phyloP scores from a whole-genome alignment of 1,140 invertebrate genomes.

The Bemisia tabaci region DNA sequence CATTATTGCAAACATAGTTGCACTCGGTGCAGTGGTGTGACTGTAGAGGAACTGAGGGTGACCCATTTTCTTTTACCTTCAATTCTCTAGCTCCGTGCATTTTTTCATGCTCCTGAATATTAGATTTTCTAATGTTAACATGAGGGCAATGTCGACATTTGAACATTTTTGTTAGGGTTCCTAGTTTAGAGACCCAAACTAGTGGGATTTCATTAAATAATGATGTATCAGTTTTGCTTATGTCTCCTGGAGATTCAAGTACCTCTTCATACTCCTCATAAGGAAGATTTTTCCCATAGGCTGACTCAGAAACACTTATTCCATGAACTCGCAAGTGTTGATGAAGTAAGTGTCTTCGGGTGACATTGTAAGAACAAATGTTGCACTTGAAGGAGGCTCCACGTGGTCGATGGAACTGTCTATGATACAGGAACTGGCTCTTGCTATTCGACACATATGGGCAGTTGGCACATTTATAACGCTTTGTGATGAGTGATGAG shows the following conservation, averaged over 20 bases:
- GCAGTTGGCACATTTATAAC: slow-evolving; percentile 55
- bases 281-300: slow-evolving; percentile 4
- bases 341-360: slow-evolving; percentile 57
- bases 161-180: slow-evolving; percentile 65
- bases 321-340: slow-evolving; percentile 66
- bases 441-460: slow-evolving; percentile 71
- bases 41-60: slow-evolving; percentile 25
- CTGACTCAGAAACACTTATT: slow-evolving; percentile 25
- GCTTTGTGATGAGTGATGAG: slow-evolving; percentile 28
- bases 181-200: slow-evolving; percentile 54
- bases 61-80: slow-evolving; percentile 27
- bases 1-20: slow-evolving; percentile 63
- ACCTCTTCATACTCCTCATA: not conserved
- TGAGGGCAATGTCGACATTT: slow-evolving; percentile 75
- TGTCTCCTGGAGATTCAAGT: not conserved
- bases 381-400: slow-evolving; percentile 61
- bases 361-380: slow-evolving; percentile 68
- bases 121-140: slow-evolving; percentile 58
- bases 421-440: slow-evolving; percentile 69
- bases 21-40: slow-evolving; percentile 52
- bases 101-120: slow-evolving; percentile 72
- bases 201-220: slow-evolving; percentile 38
- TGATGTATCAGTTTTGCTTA: slow-evolving; percentile 10
- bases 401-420: slow-evolving; percentile 64
- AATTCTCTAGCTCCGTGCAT: slow-evolving; percentile 50